These are phyloP conservation scores for Eubasilissa splendida DNA, from an alignment of 2,888 invertebrate species.

Conservation along the genomic window DNA sequence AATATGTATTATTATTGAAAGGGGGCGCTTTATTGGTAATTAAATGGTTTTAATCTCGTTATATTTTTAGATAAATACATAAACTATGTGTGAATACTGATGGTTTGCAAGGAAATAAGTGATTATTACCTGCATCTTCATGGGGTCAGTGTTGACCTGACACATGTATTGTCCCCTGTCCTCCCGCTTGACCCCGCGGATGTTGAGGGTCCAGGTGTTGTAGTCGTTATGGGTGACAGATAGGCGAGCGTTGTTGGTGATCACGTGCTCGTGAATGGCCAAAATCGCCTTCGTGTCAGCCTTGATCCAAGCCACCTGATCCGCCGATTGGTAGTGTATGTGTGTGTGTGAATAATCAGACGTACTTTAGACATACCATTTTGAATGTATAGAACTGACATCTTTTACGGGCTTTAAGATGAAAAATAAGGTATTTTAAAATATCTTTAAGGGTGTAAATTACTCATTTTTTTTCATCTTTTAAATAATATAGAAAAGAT, in stretches of 20 bases:
- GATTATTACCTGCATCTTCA: conserved; percentile 89
- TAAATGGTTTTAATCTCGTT: too few species aligned
- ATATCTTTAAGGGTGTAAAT: too few species aligned
- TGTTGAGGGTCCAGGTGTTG: conserved; percentile 94
- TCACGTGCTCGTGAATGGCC: conserved; percentile 94
- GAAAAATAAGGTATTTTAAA: too few species aligned
- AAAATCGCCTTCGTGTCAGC: conserved; percentile 94
- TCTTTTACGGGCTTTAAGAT: too few species aligned
- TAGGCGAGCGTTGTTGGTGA: conserved; percentile 91
- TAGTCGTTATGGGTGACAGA: conserved; percentile 93
- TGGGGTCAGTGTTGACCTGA: conserved; percentile 95
- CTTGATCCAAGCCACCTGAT: conserved; percentile 95
- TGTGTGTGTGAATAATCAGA: conserved; percentile 49
- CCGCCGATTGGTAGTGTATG: conserved; percentile 20
- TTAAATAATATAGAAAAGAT: too few species aligned
- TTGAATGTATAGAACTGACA: not conserved
- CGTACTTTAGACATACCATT: conserved; percentile 49
- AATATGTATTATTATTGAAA: too few species aligned
- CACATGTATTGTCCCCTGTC: conserved; percentile 95
- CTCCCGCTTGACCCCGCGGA: conserved; percentile 87
- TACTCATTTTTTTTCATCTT: too few species aligned
- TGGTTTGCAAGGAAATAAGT: too few species aligned
- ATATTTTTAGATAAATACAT: too few species aligned
- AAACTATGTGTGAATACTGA: too few species aligned
- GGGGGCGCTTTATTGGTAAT: too few species aligned